phyloP scores from a whole-genome alignment of 2,797 vertebrate genomes.

The Enteromius paludinosus region DNA sequence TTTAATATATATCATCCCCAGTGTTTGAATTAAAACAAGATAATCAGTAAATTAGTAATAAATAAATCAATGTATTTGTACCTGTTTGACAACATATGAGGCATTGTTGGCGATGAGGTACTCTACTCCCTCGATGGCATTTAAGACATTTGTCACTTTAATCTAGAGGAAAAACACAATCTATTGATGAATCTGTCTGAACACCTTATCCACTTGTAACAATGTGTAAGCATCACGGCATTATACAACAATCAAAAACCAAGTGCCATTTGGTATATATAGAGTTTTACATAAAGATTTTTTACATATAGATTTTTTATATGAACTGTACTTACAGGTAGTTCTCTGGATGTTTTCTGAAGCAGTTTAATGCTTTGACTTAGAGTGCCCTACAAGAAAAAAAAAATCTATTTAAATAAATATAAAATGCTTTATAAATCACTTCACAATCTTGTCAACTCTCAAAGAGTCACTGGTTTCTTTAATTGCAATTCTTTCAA shows the following conservation, averaged over 20 bases:
- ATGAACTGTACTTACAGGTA: constrained; percentile 79
- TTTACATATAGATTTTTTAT: neutral
- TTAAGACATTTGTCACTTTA: constrained; percentile 83
- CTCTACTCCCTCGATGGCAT: constrained; percentile 86
- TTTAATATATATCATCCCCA: no score
- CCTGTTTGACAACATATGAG: constrained; percentile 84
- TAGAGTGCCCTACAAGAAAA: constrained; percentile 78
- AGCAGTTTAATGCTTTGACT: constrained; percentile 83
- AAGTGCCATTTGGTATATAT: neutral
- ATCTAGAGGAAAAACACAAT: constrained; percentile 70
- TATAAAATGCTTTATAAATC: constrained; percentile 1
- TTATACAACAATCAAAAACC: neutral
- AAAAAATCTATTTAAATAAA: neutral
- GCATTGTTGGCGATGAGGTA: constrained; percentile 85
- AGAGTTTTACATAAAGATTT: neutral
- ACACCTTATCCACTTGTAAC: neutral
- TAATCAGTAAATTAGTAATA: neutral
- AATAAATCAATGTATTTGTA: constrained; percentile 59
- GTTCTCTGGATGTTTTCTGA: constrained; percentile 78
- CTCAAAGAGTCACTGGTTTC: neutral
- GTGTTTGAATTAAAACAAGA: neutral
- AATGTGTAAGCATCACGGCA: neutral
- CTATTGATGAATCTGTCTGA: neutral
- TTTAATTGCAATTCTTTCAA: neutral
- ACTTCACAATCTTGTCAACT: neutral